Base-by-base conservation (phyloP, 2,888 invertebrate genomes). In the Metalampra italica region DNA sequence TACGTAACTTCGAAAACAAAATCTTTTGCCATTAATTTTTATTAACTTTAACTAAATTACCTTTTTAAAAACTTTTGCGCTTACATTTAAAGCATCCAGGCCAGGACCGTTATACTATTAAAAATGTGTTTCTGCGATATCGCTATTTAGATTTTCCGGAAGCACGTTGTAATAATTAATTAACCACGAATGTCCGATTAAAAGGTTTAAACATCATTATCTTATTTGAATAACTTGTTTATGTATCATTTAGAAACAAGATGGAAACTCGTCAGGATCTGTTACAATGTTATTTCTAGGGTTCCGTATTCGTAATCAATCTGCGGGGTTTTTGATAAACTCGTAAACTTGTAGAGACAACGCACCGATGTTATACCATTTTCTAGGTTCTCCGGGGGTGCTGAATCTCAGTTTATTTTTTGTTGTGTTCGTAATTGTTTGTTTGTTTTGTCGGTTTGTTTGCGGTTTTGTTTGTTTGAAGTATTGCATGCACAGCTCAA, bases 141-240 rank as follows among this genome's bases (percentile, higher is more conserved):
- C 40, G 15, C 13, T 7, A 37, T 43, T 44, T 22, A n/a, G 40
- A 14, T 48, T 70, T 66, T 70, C 63, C 73, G 74, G 75, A 72
- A 74, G 68, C 64, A 71, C 57, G 63, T 54, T 63, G 60, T 65
- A 62, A 66, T 58, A 66, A 74, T 72, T 66, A 65, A 75, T 66
- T 62, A 56, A 45, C 53, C 59, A 59, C 58, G 62, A 68, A 63
- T 66, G 56, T 56, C 54, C 60, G 61, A 62, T 60, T 60, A 60
- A 56, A 55, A 54, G 55, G 52, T 56, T 47, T 57, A 60, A 44
- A 53, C 54, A 60, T 60, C 59, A 56, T 57, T 61, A 57, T 58
- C 47, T 43, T 56, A 69, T 71, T 68, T 62, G 53, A 65, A 68
- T 71, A 71, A 68, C 62, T 51, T 59, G 60, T 67, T 60, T 52